Evolutionary conservation across 2,797 vertebrate species (phyloP).

Genomic region (Craterocephalus amniculus): DNA sequence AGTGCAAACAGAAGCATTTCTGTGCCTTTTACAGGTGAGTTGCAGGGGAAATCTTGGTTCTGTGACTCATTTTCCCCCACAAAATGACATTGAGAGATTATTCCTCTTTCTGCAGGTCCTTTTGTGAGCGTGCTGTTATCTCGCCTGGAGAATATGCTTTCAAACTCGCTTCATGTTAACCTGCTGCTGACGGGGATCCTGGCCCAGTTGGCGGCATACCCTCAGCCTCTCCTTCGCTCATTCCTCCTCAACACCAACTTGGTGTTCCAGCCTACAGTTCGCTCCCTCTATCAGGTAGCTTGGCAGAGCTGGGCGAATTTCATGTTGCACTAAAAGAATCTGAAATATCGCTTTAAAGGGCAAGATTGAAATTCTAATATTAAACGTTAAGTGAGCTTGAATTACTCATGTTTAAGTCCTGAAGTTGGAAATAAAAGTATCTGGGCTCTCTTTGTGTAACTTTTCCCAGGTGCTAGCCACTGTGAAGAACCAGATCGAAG

Average conservation of each 20-base stretch:
- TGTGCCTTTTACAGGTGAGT: constrained; percentile 93
- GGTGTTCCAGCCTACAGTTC: constrained; percentile 97
- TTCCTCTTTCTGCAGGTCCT: constrained; percentile 82
- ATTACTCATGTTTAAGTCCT: background rate
- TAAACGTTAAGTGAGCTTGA: background rate
- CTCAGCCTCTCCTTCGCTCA: constrained; percentile 95
- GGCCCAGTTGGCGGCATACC: constrained; percentile 93
- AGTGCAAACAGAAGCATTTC: constrained; percentile 71
- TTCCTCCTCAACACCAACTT: constrained; percentile 98
- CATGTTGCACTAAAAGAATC: background rate
- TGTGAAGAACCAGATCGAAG: constrained; percentile 96
- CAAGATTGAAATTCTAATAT: background rate
- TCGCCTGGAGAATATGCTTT: constrained; percentile 97
- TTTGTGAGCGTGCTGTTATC: constrained; percentile 97
- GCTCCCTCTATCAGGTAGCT: constrained; percentile 94
- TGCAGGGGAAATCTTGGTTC: background rate
- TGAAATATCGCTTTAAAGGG: constrained; percentile 5
- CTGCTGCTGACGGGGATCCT: constrained; percentile 95
- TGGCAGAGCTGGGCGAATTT: background rate
- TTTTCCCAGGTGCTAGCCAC: constrained; percentile 90
- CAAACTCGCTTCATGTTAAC: constrained; percentile 95
- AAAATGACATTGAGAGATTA: background rate
- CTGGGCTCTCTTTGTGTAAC: background rate
- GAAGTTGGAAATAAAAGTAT: background rate
- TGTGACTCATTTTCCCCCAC: background rate